Evolutionary conservation across 2,797 vertebrate species (phyloP).

Genomic region (Carcharodon carcharias): DNA sequence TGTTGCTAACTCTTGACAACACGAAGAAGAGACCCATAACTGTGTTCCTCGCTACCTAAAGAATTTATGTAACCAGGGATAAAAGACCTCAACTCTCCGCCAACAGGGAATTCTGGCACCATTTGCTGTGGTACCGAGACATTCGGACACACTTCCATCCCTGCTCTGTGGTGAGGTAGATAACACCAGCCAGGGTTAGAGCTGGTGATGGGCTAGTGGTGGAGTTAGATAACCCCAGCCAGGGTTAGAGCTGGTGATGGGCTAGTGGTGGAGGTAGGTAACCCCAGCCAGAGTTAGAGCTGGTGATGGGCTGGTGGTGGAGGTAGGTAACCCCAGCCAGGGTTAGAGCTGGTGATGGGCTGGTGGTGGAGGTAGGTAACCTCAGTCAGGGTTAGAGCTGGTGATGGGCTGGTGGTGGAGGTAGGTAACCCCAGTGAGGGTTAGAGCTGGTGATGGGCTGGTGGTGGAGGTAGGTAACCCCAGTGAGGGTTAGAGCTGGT

Average conservation of each 20-base stretch:
- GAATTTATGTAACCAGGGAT: neutral
- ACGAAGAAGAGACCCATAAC: neutral
- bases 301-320: neutral
- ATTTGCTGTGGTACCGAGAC: neutral
- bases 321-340: neutral
- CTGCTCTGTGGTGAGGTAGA: neutral
- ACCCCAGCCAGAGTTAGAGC: neutral
- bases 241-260: neutral
- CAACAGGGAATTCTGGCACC: neutral
- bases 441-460: no score
- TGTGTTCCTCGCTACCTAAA: neutral
- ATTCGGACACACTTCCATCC: neutral
- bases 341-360: no score
- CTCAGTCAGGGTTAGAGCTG: neutral
- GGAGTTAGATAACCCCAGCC: neutral
- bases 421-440: neutral
- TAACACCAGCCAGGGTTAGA: neutral
- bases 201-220: neutral
- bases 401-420: no score
- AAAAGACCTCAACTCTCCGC: neutral
- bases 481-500: neutral
- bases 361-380: no score
- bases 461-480: neutral
- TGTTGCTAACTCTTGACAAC: neutral
- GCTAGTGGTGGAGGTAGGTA: neutral